These are phyloP conservation scores for Tauraco erythrolophus DNA, from an alignment of 2,113 vertebrate genomes.

Conservation along the genomic window DNA sequence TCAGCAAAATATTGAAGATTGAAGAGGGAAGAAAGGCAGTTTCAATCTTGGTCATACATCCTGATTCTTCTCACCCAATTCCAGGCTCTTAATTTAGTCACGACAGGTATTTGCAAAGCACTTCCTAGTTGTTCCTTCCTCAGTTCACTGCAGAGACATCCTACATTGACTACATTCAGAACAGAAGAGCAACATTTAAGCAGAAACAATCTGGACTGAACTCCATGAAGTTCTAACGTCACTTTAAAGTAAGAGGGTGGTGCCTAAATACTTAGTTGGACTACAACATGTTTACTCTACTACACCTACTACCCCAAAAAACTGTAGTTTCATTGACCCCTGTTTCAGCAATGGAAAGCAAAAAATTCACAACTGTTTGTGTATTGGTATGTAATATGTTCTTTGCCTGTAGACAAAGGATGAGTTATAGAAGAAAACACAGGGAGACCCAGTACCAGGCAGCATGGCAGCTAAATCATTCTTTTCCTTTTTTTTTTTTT, in stretches of 20 bases:
- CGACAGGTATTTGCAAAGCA: background rate
- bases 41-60: background rate
- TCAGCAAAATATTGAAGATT: background rate
- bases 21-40: background rate
- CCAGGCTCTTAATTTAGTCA: background rate
- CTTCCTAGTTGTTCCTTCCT: background rate
- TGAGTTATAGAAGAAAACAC: background rate
- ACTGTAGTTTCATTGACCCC: background rate
- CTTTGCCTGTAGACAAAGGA: background rate
- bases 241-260: background rate
- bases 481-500: no score
- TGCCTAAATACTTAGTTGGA: background rate
- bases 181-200: background rate
- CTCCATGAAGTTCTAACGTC: background rate
- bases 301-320: background rate
- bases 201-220: background rate
- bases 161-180: background rate
- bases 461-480: background rate
- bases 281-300: background rate
- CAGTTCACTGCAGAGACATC: background rate
- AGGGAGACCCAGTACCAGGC: background rate
- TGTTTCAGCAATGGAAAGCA: background rate
- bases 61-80: background rate
- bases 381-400: background rate
- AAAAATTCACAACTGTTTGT: background rate